Evolutionary conservation across 1,140 invertebrate species (phyloP).

Genomic region (Brachionus plicatilis): DNA sequence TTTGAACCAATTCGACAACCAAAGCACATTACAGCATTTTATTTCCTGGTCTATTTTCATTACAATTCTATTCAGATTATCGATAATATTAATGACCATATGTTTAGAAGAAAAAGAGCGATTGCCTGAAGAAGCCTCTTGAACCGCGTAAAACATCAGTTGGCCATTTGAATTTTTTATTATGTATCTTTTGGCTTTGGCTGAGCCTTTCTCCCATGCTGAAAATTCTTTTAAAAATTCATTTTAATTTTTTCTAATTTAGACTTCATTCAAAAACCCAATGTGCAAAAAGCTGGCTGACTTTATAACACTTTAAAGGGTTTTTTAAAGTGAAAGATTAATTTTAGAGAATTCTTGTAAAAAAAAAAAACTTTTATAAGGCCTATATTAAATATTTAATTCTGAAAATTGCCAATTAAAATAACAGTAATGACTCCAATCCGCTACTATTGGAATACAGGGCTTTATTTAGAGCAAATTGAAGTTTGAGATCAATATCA

Average conservation of each 20-base stretch:
- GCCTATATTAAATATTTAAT: too few species aligned
- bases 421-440: too few species aligned
- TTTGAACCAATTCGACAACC: background rate
- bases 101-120: background rate
- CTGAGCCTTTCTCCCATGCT: background rate
- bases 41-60: background rate
- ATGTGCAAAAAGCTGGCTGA: too few species aligned
- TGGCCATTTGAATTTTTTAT: slow-evolving; percentile 19
- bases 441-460: too few species aligned
- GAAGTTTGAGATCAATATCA: too few species aligned
- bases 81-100: background rate
- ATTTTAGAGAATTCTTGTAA: too few species aligned
- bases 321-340: too few species aligned
- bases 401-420: too few species aligned
- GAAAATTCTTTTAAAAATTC: background rate
- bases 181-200: background rate
- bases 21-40: background rate
- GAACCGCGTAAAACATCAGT: background rate
- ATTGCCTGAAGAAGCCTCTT: background rate
- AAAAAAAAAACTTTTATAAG: too few species aligned
- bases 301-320: too few species aligned
- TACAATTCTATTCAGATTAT: background rate
- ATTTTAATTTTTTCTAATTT: background rate
- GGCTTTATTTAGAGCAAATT: too few species aligned
- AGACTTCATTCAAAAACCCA: too few species aligned